A percentile compares a stretch with the other conserved stretches of the same genome.
These are phyloP conservation scores for Eupristina koningsbergeri DNA, from an alignment of 1,140 invertebrate genomes.

Conservation along the genomic window DNA sequence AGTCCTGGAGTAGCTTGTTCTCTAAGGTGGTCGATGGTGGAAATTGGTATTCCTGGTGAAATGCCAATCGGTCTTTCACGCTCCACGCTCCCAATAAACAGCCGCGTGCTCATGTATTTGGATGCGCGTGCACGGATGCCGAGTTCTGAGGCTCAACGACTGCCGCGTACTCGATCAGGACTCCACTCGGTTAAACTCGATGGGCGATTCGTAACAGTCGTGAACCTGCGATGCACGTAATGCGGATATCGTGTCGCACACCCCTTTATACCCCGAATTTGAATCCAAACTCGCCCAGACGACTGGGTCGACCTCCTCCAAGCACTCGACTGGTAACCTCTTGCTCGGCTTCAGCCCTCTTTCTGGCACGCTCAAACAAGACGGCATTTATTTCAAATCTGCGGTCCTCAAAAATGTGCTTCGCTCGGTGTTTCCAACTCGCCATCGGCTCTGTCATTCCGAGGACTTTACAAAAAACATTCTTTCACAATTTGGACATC, in stretches of 20 bases:
- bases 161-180: slow-evolving; percentile 62
- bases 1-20: not conserved
- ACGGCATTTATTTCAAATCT: not conserved
- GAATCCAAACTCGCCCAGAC: not conserved
- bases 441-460: too few species aligned
- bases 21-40: not conserved
- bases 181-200: slow-evolving; percentile 46
- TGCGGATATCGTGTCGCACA: slow-evolving; percentile 66
- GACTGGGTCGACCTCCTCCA: too few species aligned
- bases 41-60: slow-evolving; percentile 28
- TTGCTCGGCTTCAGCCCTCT: too few species aligned
- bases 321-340: too few species aligned
- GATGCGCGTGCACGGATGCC: not conserved
- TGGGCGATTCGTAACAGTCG: slow-evolving; percentile 66
- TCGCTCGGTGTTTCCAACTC: not conserved
- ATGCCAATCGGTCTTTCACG: slow-evolving; percentile 21
- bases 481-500: too few species aligned
- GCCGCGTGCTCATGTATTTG: slow-evolving; percentile 40
- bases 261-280: slow-evolving; percentile 53
- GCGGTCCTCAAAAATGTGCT: not conserved
- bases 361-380: too few species aligned
- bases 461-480: too few species aligned
- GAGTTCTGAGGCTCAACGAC: slow-evolving; percentile 24
- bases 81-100: slow-evolving; percentile 8
- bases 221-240: slow-evolving; percentile 58